phyloP scores from a whole-genome alignment of 2,888 invertebrate genomes.

The Cataglyphis cursor region DNA sequence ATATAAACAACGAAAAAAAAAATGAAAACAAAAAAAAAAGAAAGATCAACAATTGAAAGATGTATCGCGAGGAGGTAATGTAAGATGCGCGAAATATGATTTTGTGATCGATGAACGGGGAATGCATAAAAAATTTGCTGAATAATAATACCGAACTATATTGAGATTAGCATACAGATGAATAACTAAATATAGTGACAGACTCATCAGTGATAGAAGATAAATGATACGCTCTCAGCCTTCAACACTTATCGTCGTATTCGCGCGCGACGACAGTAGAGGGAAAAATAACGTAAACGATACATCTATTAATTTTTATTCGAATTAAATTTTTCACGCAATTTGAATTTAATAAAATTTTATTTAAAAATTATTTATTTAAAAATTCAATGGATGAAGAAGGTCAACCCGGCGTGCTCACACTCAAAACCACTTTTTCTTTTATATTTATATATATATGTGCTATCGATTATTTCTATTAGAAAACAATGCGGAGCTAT shows the following conservation, averaged over 20 bases:
- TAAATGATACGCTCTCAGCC: constrained; percentile 39
- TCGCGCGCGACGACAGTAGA: constrained; percentile 8
- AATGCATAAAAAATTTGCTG: constrained; percentile 24
- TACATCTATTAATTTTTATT: constrained; percentile 24
- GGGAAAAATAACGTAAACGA: constrained; percentile 2
- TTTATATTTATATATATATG: not conserved
- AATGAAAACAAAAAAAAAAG: not conserved
- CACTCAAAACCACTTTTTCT: not conserved
- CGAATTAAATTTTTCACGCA: not conserved
- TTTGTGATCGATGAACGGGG: constrained; percentile 36
- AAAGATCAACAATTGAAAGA: constrained; percentile 17
- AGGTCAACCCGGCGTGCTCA: not conserved
- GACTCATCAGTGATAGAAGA: constrained; percentile 41
- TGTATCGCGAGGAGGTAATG: constrained; percentile 8
- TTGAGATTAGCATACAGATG: constrained; percentile 45
- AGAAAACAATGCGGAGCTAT: constrained; percentile 11
- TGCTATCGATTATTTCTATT: constrained; percentile 38
- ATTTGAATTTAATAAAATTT: not conserved
- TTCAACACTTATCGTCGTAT: constrained; percentile 3
- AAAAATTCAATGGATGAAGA: not conserved
- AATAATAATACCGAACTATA: constrained; percentile 47
- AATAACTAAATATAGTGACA: constrained; percentile 39
- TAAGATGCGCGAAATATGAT: constrained; percentile 12
- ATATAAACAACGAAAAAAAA: not conserved
- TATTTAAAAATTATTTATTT: not conserved